phyloP scores from a whole-genome alignment of 2,888 invertebrate genomes.

The Acanthosepion esculentum region DNA sequence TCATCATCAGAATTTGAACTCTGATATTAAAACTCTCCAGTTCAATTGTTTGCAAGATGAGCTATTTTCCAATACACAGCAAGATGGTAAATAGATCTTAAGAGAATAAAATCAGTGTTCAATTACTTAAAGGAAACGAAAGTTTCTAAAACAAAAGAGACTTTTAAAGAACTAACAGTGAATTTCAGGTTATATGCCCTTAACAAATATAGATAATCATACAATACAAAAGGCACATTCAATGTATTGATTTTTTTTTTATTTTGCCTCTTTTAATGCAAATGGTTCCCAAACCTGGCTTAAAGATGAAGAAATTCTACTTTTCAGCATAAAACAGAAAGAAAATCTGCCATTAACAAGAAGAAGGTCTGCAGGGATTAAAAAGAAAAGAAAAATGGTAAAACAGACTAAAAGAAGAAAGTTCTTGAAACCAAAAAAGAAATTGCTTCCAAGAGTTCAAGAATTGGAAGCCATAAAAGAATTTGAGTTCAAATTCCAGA shows the following conservation, averaged over 20 bases:
- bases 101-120: no score
- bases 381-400: constrained; percentile 2
- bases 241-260: background rate
- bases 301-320: background rate
- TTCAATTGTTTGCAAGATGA: no score
- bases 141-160: background rate
- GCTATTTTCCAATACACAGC: no score
- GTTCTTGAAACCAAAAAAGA: constrained; percentile 33
- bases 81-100: no score
- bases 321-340: background rate
- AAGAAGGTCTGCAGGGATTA: background rate
- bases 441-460: constrained; percentile 7
- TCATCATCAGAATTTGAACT: no score
- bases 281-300: background rate
- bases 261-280: background rate
- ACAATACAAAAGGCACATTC: no score
- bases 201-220: background rate
- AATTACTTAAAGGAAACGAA: background rate
- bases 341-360: background rate
- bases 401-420: background rate
- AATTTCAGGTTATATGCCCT: background rate
- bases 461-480: background rate
- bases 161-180: background rate
- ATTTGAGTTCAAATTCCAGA: background rate
- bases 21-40: no score